Conservation (phyloP, 2,797 vertebrate genomes). For the Hypotaenidia philippensis region DNA sequence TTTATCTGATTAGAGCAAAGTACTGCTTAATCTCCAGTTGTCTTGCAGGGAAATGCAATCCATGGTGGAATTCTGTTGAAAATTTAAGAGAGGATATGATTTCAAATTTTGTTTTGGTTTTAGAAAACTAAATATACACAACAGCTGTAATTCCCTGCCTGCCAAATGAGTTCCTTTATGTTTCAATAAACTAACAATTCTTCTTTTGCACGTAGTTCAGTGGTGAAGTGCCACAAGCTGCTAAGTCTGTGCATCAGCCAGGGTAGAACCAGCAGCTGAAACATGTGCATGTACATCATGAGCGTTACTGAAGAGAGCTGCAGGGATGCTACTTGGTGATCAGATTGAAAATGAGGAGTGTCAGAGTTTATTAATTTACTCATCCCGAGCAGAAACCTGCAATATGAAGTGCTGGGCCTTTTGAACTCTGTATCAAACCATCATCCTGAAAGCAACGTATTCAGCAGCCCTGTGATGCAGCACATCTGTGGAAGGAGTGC, state of each 20-base stretch:
- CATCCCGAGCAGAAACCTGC: background rate
- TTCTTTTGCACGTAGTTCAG: background rate
- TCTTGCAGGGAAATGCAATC: background rate
- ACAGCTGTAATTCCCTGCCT: slow-evolving; percentile 17
- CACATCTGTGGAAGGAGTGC: background rate
- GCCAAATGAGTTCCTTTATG: background rate
- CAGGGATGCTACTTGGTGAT: background rate
- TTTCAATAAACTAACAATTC: background rate
- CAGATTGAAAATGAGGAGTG: background rate
- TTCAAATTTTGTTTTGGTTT: slow-evolving; percentile 30
- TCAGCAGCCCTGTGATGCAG: fast-evolving
- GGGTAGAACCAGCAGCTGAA: background rate
- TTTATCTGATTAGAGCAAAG: background rate
- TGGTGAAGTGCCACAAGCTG: background rate
- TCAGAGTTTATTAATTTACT: background rate
- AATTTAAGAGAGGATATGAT: background rate
- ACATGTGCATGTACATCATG: background rate
- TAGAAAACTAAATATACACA: background rate
- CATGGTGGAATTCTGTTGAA: background rate
- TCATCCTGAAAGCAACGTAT: background rate
- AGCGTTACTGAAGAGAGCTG: background rate
- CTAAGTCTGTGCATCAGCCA: background rate
- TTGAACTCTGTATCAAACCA: background rate
- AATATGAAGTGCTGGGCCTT: background rate
- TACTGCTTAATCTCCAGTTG: background rate